Base-by-base conservation (phyloP, 2,113 vertebrate genomes). In the Rhinoptilus africanus region DNA sequence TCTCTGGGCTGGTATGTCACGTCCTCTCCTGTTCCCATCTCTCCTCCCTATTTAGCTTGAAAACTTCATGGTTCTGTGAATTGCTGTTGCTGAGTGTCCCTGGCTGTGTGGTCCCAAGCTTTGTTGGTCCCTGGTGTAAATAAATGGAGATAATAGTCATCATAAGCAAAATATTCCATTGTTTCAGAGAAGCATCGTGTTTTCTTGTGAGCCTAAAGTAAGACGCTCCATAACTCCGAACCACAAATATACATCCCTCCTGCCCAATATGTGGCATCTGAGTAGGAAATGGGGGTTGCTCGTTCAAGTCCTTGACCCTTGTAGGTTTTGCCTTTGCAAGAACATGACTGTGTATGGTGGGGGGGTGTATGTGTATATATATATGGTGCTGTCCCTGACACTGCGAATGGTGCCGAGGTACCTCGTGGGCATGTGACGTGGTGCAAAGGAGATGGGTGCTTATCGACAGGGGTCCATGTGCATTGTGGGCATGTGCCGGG, bases 361-460 rank as follows among this genome's bases (percentile, higher is more conserved):
- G 35, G 43, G 35, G 22, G 6, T 34, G 14, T 62, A 16, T 12
- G 4, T 13, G 26, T 48, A 11, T 24, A 3, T 62, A 3, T 11
- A 14, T 14, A 2, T 21, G 50, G 32, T 88, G 41, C 84, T 35
- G 34, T 56, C 47, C 50, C 50, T 66, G 59, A 32, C 21, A 12
- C 54, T 75, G 35, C 24, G n/a, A 0, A 3, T 17, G 23, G 10
- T 3, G 4, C 59, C n/a, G 63, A 86, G 50, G 45, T 62, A 3
- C 0, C 1, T 71, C 12, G 4, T 5, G 26, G 54, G 11, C n/a
- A 11, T 0, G 3, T 0, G 0, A 3, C 3, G 1, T 23, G 77
- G 22, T 18, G 23, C 66, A 19, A 8, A 43, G 73, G 39, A 85
- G 39, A 35, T 59, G 6, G 3, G 11, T 34, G 39, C 34, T 80